Evolutionary conservation across 2,797 vertebrate species (phyloP), one percentile per base, ranked within the genome.

Genomic region (Molossus alvarezi): DNA sequence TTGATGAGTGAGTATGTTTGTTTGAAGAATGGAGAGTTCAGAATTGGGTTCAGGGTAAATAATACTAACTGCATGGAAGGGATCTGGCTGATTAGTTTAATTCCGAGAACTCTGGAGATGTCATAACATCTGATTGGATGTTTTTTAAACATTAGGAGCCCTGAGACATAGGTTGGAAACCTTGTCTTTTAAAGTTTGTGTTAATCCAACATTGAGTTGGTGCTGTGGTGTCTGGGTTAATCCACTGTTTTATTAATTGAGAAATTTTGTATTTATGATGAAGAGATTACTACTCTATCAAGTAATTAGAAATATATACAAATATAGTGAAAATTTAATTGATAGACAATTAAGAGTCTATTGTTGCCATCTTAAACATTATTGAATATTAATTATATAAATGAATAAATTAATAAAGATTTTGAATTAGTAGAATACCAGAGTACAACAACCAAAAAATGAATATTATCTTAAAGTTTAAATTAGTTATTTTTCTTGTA

Each of bases 371-470:
- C 25, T 71, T 65, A 95, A 88, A 73, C 9, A 51, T 87, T 65
- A 73, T 9, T 81, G 11, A 72, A 45, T 95, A 57, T 64, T 90
- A 90, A 53, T 87, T 91, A 51, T 81, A n/a, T 82, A 91, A 88
- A 69, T 76, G 14, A 58, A 37, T 58, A 80, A 48, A 1, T 90
- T 84, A 87, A 71, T 93, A 90, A 84, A 69, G 13, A 76, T 79
- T 29, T 89, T 62, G 23, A 62, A 3, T 90, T 92, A 91, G 21
- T 80, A 62, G 53, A 10, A 45, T 90, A 87, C 15, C 81, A 21
- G 7, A 71, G 41, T 90, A 72, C 71, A 94, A 72, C 18, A 91
- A 67, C 3, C 11, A 88, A 77, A 82, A 93, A 90, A 72, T 90
- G 20, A 64, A 57, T 75, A 45, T 88, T 92, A 23, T 45, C 41